Conservation (phyloP, 2,113 vertebrate genomes). For the Okapia johnstoni region DNA sequence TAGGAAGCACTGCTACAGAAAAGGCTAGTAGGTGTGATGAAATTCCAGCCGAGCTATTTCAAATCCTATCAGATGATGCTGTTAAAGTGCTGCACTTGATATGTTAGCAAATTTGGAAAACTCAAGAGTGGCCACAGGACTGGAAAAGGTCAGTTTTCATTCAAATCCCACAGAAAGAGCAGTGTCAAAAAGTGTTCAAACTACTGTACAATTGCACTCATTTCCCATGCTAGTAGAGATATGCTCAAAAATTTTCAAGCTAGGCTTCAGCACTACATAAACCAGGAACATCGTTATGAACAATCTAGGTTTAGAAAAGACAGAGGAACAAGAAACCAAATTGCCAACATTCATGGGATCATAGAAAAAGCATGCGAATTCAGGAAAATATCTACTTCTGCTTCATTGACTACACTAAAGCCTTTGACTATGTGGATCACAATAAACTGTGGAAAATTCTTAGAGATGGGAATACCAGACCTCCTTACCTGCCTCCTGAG, state of each 20-base stretch:
- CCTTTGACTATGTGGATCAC: neutral
- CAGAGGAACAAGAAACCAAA: neutral
- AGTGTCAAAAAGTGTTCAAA: neutral
- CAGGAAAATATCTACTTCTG: neutral
- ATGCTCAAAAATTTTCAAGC: neutral
- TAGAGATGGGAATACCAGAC: neutral
- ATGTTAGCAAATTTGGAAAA: neutral
- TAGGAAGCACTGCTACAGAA: neutral
- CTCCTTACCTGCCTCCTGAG: neutral
- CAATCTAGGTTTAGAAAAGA: neutral
- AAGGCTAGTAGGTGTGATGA: neutral
- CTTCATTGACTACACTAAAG: neutral
- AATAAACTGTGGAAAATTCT: neutral
- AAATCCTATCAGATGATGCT: neutral
- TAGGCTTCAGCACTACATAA: neutral
- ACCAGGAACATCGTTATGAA: neutral
- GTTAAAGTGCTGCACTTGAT: neutral
- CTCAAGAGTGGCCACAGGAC: neutral
- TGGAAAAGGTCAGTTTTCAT: neutral
- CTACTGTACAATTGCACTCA: neutral
- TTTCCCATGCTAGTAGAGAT: neutral
- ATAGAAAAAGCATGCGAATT: neutral
- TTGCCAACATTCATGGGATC: neutral
- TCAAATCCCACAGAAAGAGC: neutral
- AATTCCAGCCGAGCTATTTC: neutral